Conservation (phyloP, 2,888 invertebrate genomes). For the Lagria hirta region DNA sequence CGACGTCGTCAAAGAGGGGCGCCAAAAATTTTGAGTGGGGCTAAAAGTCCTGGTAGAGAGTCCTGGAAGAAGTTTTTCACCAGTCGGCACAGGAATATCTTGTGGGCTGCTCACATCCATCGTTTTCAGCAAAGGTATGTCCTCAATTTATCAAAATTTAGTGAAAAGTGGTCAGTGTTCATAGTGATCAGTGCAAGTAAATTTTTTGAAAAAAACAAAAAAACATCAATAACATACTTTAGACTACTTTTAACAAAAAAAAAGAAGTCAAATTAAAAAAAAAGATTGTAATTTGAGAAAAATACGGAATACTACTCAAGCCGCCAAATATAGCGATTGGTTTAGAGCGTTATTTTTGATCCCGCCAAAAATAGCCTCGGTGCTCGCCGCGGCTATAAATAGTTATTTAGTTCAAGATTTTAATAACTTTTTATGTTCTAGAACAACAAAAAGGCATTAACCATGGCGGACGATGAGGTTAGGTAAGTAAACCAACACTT, state of each 20-base stretch:
- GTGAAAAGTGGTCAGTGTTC: too few species aligned
- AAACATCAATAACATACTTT: too few species aligned
- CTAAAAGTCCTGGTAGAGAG: constrained; percentile 21
- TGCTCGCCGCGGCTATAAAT: too few species aligned
- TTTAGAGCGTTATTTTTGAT: constrained; percentile 13
- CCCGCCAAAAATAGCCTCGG: constrained; percentile 13
- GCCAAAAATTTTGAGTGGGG: constrained; percentile 18
- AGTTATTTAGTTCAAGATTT: constrained; percentile 24
- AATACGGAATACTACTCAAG: constrained; percentile 11
- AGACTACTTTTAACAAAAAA: too few species aligned
- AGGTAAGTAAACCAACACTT: constrained; percentile 65
- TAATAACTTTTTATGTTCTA: constrained; percentile 50
- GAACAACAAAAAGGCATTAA: constrained; percentile 64
- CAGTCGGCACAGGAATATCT: constrained; percentile 64
- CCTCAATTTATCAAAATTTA: constrained; percentile 1
- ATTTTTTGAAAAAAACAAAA: too few species aligned
- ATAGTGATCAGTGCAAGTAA: too few species aligned
- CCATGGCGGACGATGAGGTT: constrained; percentile 94
- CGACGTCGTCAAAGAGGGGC: constrained; percentile 24
- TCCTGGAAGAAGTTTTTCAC: constrained; percentile 28
- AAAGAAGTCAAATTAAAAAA: too few species aligned
- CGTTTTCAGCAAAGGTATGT: constrained; percentile 49
- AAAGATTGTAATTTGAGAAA: constrained; percentile 19
- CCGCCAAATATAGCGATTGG: constrained; percentile 37
- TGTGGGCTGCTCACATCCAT: constrained; percentile 58